phyloP scores from a whole-genome alignment of 1,140 invertebrate genomes.

The Matsumurasca onukii region DNA sequence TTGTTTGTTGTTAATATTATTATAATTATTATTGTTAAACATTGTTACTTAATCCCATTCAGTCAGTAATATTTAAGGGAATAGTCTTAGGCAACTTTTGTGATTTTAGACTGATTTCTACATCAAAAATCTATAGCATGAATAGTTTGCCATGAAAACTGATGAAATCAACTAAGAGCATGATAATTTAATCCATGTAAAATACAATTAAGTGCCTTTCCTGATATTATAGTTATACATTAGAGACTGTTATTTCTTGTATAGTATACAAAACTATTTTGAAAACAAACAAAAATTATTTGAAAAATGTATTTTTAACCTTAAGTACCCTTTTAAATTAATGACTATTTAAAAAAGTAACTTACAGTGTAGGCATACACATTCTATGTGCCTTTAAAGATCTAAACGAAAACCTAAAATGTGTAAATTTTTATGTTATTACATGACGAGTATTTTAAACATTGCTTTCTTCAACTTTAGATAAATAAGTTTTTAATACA shows the following conservation, averaged over 20 bases:
- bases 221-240: slow-evolving; percentile 24
- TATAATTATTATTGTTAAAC: slow-evolving; percentile 17
- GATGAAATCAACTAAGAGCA: background rate
- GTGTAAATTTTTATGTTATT: no score
- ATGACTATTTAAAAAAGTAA: no score
- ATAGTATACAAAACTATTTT: slow-evolving; percentile 8
- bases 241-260: slow-evolving; percentile 20
- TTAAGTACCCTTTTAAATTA: no score
- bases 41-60: slow-evolving; percentile 10
- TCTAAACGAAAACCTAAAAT: no score
- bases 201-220: slow-evolving; percentile 19
- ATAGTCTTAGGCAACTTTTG: background rate
- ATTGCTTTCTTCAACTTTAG: no score
- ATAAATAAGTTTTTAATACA: no score
- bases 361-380: no score
- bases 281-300: background rate
- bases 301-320: no score
- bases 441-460: no score
- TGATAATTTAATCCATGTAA: background rate
- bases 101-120: background rate
- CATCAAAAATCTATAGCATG: background rate
- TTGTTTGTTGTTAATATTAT: slow-evolving; percentile 23
- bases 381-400: no score
- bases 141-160: slow-evolving; percentile 7
- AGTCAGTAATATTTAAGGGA: background rate